Evolutionary conservation across 1,140 invertebrate species (phyloP), one percentile per base, ranked within the genome.

Genomic region (Drosophila dunni): DNA sequence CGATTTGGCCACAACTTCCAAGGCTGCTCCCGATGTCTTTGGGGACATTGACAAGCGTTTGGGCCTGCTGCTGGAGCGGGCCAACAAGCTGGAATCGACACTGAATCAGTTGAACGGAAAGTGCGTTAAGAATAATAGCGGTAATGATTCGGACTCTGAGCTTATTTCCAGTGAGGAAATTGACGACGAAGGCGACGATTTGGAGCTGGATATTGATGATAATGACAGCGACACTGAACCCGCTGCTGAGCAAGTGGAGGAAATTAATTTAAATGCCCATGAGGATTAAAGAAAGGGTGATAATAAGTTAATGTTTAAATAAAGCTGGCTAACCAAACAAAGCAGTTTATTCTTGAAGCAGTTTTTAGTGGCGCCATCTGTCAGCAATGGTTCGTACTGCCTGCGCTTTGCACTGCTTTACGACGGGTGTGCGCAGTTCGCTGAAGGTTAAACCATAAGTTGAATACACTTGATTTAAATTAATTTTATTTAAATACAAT

Each of bases 11-110:
- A 51, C 4, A 7, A 29, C 13, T 20, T 60, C 7, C 5, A 0
- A 50, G 8, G 11, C n/a, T 15, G 34, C 34, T 8, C 1, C 11
- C 3, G 51, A 68, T 11, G 15, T 36, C 13, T 58, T 79, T 15
- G 15, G 7, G 3, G 61, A 46, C 0, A 62, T 80, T 40, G 79
- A 69, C 40, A 34, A 56, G 2, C 74, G 74, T 33, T 46, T 80
- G 29, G 20, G 48, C 7, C 0, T 5, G 2, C 33, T 81, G 0
- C 7, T 81, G 36, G 61, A 24, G 0, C 73, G 78, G 6, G 48
- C 69, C 7, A 34, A 36, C 48, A 44, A 15, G n/a, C 10, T 80
- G 20, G 78, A 79, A 29, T 34, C 0, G 1, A 67, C 65, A 5
- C 53, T 80, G 7, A 53, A 34, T 13, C 7, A 64, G 3, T 45